phyloP scores from a whole-genome alignment of 2,888 invertebrate species.

The Cryptophagus acutangulus region DNA sequence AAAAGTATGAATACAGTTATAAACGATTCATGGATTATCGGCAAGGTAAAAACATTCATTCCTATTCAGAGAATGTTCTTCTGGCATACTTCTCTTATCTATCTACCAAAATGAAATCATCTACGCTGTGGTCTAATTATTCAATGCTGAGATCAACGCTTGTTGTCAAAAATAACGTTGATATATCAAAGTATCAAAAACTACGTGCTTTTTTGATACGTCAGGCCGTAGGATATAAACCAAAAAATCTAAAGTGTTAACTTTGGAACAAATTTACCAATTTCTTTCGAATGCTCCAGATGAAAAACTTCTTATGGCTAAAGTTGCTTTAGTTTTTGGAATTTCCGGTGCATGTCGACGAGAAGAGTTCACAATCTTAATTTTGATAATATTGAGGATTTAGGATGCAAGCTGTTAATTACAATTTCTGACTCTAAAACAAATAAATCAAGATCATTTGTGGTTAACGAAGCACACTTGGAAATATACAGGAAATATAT shows the following conservation, averaged over 20 bases:
- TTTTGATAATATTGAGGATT: too few relatives aligned
- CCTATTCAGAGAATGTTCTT: neutral
- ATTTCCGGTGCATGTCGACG: too few relatives aligned
- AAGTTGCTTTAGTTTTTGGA: constrained; percentile 16
- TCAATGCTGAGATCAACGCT: constrained; percentile 1
- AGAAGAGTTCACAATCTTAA: too few relatives aligned
- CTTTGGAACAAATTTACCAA: neutral
- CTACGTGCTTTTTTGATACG: constrained; percentile 1
- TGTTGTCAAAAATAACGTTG: neutral
- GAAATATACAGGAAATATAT: too few relatives aligned
- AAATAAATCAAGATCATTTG: too few relatives aligned
- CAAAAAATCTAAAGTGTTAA: neutral
- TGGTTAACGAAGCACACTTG: too few relatives aligned
- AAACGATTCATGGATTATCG: constrained; percentile 1
- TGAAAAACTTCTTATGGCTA: constrained; percentile 5
- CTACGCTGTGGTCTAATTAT: neutral
- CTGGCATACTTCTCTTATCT: neutral
- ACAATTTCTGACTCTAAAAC: too few relatives aligned
- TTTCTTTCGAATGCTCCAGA: neutral
- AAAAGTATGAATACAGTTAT: constrained; percentile 12
- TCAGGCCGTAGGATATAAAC: neutral
- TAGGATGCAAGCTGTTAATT: too few relatives aligned
- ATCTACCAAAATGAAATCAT: neutral
- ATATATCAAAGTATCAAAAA: neutral
- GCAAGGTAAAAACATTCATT: neutral